A percentile compares a stretch with the other conserved stretches of the same genome.
Evolutionary conservation across 2,797 vertebrate genomes (phyloP).

Genomic region (Geotrypetes seraphini): DNA sequence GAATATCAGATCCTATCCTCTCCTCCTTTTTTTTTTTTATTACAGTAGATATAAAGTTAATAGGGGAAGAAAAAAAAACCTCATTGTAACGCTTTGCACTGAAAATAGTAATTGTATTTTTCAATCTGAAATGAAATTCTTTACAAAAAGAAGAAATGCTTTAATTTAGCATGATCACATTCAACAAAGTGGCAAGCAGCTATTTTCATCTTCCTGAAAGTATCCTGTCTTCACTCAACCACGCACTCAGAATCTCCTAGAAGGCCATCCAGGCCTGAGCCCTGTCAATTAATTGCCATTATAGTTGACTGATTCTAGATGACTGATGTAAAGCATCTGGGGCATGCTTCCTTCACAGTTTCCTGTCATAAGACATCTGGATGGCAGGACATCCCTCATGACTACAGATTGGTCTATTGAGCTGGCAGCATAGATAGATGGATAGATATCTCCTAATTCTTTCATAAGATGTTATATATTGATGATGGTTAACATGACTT

Average conservation of each 20-base stretch:
- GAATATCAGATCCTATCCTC: too few relatives aligned
- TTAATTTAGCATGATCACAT: too few relatives aligned
- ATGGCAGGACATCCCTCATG: slow-evolving; percentile 46
- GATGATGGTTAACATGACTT: background rate
- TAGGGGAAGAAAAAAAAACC: too few relatives aligned
- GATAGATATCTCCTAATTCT: background rate
- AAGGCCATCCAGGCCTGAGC: slow-evolving; percentile 4
- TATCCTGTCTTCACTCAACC: slow-evolving; percentile 1
- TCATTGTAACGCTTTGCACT: too few relatives aligned
- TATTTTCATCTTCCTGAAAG: too few relatives aligned
- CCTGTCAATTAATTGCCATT: slow-evolving; percentile 26
- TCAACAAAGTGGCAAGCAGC: too few relatives aligned
- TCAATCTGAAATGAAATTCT: too few relatives aligned
- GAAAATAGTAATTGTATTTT: too few relatives aligned
- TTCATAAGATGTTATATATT: background rate
- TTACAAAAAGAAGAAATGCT: too few relatives aligned
- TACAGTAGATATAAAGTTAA: too few relatives aligned
- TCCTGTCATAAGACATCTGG: slow-evolving; percentile 53
- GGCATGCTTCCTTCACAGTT: slow-evolving; percentile 52
- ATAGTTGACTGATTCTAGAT: slow-evolving; percentile 12
- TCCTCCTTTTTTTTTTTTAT: background rate
- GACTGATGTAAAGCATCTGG: slow-evolving; percentile 55
- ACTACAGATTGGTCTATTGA: slow-evolving; percentile 42
- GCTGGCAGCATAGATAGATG: slow-evolving; percentile 3
- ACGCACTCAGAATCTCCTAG: background rate